Evolutionary conservation across 2,888 invertebrate species (phyloP).

Genomic region (Gasteruption jaculator): DNA sequence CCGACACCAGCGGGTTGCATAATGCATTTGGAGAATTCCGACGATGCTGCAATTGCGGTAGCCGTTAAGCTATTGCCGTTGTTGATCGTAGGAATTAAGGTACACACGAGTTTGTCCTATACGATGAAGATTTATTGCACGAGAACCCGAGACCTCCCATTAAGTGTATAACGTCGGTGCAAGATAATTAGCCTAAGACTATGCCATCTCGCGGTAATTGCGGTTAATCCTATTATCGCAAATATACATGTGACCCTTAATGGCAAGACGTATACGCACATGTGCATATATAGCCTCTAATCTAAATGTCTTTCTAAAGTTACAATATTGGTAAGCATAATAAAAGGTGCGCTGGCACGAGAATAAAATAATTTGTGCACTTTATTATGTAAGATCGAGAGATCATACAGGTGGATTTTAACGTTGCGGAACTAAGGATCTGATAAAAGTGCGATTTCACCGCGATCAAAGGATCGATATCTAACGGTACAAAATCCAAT

Average conservation of each 20-base stretch:
- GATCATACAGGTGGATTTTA: too few species aligned
- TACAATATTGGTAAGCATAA: too few species aligned
- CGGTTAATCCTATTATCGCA: conserved; percentile 31
- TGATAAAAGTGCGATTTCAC: too few species aligned
- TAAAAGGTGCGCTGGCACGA: too few species aligned
- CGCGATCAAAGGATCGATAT: too few species aligned
- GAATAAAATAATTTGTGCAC: too few species aligned
- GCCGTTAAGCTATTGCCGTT: not conserved
- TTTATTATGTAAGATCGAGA: too few species aligned
- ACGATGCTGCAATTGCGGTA: conserved; percentile 18
- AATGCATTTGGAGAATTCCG: conserved; percentile 31
- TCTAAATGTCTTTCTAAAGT: too few species aligned
- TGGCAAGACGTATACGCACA: conserved; percentile 1
- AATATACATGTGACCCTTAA: conserved; percentile 17
- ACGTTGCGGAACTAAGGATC: too few species aligned
- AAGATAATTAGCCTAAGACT: conserved; percentile 29
- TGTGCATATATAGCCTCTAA: too few species aligned
- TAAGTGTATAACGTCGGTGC: conserved; percentile 20
- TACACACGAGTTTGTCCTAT: conserved; percentile 26
- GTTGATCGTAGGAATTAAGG: conserved; percentile 15
- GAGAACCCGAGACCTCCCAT: conserved; percentile 23
- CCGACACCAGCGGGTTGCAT: too few species aligned
- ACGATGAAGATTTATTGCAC: conserved; percentile 22
- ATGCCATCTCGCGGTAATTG: conserved; percentile 28
- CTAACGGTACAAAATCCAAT: too few species aligned